A percentile compares a stretch with the other conserved stretches of the same genome.
phyloP scores from a whole-genome alignment of 2,888 invertebrate genomes.

The Pachymerium ferrugineum region DNA sequence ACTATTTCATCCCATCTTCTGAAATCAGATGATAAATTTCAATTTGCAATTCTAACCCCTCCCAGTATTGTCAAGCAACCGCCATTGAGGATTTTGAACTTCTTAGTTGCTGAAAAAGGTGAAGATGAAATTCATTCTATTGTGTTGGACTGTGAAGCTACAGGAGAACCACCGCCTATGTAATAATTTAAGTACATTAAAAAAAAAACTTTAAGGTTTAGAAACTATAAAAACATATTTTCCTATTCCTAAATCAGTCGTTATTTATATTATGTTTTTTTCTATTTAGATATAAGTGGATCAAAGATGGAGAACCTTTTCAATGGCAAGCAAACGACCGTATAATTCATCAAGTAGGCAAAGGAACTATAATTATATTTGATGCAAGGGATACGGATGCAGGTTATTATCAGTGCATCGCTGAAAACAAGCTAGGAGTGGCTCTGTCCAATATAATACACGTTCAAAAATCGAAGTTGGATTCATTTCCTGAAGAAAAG shows the following conservation, averaged over 20 bases:
- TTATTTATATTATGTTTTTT: conserved; percentile 39
- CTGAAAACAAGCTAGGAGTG: conserved; percentile 85
- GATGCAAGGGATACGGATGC: conserved; percentile 79
- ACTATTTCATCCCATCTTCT: no score
- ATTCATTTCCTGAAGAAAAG: conserved; percentile 53
- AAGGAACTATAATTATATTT: conserved; percentile 87
- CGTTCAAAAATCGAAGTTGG: conserved; percentile 67
- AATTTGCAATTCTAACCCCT: conserved; percentile 58
- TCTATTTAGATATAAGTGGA: conserved; percentile 62
- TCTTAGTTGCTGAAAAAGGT: conserved; percentile 72
- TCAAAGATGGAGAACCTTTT: conserved; percentile 90
- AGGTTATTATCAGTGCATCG: conserved; percentile 91
- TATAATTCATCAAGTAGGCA: conserved; percentile 88
- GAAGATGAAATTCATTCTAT: conserved; percentile 88
- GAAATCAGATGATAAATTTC: no score
- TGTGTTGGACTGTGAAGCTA: conserved; percentile 95
- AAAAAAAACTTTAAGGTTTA: no score
- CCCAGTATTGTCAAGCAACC: conserved; percentile 89
- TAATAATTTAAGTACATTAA: conserved; percentile 55
- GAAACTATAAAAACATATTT: no score
- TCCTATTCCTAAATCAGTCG: no score
- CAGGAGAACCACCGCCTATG: conserved; percentile 90
- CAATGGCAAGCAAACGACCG: conserved; percentile 89
- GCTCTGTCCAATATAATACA: conserved; percentile 94
- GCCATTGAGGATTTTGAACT: conserved; percentile 80